Percentiles rank a stretch among this genome's conserved stretches.
Conservation (phyloP, 2,113 vertebrate species). For the Serilophus lunatus region DNA sequence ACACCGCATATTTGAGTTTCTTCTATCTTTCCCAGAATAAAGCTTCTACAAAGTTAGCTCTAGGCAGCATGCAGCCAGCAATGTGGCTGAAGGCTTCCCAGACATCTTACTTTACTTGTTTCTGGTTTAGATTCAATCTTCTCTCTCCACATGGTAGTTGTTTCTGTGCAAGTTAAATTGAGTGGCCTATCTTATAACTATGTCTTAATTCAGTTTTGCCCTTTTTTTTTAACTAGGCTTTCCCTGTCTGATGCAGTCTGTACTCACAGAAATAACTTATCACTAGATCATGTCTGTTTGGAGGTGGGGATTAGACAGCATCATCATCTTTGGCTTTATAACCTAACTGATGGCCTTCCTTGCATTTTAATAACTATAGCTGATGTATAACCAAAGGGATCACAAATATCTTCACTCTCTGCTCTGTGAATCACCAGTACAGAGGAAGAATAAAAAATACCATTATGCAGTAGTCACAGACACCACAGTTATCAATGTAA, state of each 20-base stretch:
- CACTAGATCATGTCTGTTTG: neutral
- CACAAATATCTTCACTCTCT: neutral
- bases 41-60: neutral
- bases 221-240: neutral
- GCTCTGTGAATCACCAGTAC: neutral
- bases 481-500: slow-evolving; percentile 2
- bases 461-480: neutral
- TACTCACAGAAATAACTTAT: neutral
- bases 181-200: neutral
- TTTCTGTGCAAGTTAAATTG: neutral
- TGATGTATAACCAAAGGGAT: neutral
- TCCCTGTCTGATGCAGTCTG: neutral
- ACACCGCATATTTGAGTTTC: neutral
- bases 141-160: neutral
- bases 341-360: neutral
- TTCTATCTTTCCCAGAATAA: neutral
- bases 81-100: neutral
- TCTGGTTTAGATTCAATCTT: neutral
- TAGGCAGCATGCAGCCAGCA: neutral
- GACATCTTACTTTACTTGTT: neutral
- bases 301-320: neutral
- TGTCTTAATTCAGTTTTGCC: neutral
- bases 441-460: neutral
- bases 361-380: neutral
- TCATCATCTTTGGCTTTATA: neutral